Percentiles rank a stretch among this genome's conserved stretches.
These are phyloP conservation scores for Corella eumyota DNA, from an alignment of 23 tunicate genomes.

Conservation along the genomic window DNA sequence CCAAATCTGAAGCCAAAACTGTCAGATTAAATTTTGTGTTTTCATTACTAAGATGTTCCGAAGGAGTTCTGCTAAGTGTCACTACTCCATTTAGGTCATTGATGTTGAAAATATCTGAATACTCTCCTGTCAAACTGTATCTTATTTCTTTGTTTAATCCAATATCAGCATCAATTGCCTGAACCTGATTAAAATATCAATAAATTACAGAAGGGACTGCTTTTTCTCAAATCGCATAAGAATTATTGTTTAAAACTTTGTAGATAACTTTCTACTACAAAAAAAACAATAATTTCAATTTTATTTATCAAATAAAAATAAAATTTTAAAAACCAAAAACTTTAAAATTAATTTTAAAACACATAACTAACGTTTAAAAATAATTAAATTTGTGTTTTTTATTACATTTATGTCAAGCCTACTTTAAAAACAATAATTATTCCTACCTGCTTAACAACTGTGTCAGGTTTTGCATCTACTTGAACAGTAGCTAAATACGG, in stretches of 20 bases:
- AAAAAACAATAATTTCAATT: no score
- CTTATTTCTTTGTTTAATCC: constrained; percentile 16
- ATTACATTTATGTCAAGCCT: background rate
- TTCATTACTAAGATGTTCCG: background rate
- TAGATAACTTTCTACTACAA: no score
- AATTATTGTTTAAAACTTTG: no score
- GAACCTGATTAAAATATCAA: constrained; percentile 5
- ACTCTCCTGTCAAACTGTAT: constrained; percentile 14
- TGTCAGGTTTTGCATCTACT: constrained; percentile 10
- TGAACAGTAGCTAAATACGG: constrained; percentile 35
- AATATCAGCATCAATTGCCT: constrained; percentile 21
- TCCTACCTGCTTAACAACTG: constrained; percentile 45
- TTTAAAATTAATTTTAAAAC: background rate
- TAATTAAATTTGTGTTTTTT: background rate
- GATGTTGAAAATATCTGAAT: constrained; percentile 10
- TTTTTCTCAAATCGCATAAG: no score
- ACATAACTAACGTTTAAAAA: no score
- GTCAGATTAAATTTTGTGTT: constrained; percentile 25
- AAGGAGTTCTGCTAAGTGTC: constrained; percentile 13
- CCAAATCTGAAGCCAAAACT: constrained; percentile 16
- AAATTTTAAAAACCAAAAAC: background rate
- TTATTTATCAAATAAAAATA: background rate
- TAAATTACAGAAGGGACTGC: background rate
- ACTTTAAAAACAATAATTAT: no score
- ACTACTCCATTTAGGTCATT: constrained; percentile 17